Base-by-base conservation (phyloP, 2,888 invertebrate genomes). In the Escarpia spicata region DNA sequence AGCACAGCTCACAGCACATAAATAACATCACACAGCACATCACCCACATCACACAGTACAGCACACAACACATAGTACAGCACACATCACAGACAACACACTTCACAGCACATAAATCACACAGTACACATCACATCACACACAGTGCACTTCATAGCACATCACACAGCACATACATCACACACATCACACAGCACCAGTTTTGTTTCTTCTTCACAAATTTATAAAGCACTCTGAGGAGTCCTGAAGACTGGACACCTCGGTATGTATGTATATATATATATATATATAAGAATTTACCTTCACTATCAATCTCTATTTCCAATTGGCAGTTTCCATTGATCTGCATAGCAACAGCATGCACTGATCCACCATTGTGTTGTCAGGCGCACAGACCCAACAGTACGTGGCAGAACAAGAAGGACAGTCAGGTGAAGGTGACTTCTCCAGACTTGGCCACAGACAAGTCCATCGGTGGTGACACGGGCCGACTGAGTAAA, bases 401-500 rank as follows among this genome's bases (percentile, higher is more conserved):
- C 75, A 75, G 75, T 75, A 75, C 75, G 26, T 75, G 75, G 91
- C 90, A 43, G 92, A 45, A 26, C 58, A 60, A 43, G 91, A 90
- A n/a, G 58, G 91, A 75, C 31, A 90, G 58, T 90, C n/a, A 75
- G 26, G 75, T n/a, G 26, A 75, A 75, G n/a, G 75, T 26, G 26
- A n/a, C 19, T 6, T 75, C 75, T 26, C 75, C 75, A n/a, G 75
- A 75, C 75, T 75, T 52, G 44, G 12, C 31, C 31, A 26, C 91
- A n/a, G 92, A 92, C 19, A 89, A 92, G 52, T 44, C 52, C 52
- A 52, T 45, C 37, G 91, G 26, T 26, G 92, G 31, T 6, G 45
- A 52, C 19, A 37, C 93, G 52, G 91, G 92, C 26, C 95, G 94
- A 93, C 94, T 94, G 19, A 95, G 95, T 93, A 96, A 96, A 94